Percentiles rank a stretch among this genome's conserved stretches.
Evolutionary conservation across 1,140 invertebrate genomes (phyloP).

Genomic region (Drosophila albomicans): DNA sequence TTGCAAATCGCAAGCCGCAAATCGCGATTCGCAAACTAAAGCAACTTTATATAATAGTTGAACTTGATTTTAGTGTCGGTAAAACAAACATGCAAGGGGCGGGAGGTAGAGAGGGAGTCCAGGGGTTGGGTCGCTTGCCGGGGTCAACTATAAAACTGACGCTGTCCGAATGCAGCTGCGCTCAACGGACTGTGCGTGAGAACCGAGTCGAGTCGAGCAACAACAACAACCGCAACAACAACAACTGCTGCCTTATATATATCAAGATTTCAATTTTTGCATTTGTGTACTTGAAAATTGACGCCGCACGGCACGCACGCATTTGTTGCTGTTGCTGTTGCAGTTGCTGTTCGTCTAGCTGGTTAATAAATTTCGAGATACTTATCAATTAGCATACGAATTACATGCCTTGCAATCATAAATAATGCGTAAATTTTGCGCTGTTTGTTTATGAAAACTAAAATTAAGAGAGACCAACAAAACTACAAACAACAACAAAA

Average conservation of each 20-base stretch:
- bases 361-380: constrained; percentile 83
- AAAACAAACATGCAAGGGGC: constrained; percentile 65
- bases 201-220: constrained; percentile 55
- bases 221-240: constrained; percentile 38
- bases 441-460: constrained; percentile 46
- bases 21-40: constrained; percentile 18
- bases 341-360: constrained; percentile 48
- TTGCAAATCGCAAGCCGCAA: constrained; percentile 71
- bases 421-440: constrained; percentile 80
- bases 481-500: constrained; percentile 17
- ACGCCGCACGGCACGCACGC: constrained; percentile 77
- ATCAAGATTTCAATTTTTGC: constrained; percentile 81
- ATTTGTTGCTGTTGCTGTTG: constrained; percentile 59
- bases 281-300: constrained; percentile 81
- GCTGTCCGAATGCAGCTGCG: constrained; percentile 75
- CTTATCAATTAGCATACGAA: constrained; percentile 84
- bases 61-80: constrained; percentile 79
- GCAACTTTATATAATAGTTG: constrained; percentile 58
- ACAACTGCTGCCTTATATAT: constrained; percentile 71
- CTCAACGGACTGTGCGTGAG: constrained; percentile 69
- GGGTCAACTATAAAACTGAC: constrained; percentile 49
- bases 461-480: constrained; percentile 41
- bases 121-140: constrained; percentile 38
- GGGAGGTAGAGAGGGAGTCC: constrained; percentile 11
- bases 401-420: constrained; percentile 84